Percentiles rank a stretch among this genome's conserved stretches.
Conservation (phyloP, 1,140 invertebrate genomes). For the Wiebesia pumilae region DNA sequence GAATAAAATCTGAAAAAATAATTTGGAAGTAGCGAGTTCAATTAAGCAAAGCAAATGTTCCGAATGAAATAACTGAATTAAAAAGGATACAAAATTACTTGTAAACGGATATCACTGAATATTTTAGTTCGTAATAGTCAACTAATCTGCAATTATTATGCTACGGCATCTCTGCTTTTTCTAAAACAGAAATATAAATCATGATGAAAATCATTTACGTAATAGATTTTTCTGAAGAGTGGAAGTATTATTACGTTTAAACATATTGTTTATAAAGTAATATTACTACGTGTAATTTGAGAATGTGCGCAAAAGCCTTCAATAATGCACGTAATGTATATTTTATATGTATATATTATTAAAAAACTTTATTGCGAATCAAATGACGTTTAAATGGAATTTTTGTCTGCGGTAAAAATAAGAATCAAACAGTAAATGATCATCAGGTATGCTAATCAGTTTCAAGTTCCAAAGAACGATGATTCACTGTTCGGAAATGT, state of each 20-base stretch:
- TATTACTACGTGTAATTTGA: background rate
- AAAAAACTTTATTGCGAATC: conserved; percentile 12
- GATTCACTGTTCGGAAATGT: conserved; percentile 49
- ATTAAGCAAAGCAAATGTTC: background rate
- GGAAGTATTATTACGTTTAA: no score
- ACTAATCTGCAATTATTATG: no score
- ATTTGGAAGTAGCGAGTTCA: background rate
- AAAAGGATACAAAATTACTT: no score
- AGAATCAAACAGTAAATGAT: conserved; percentile 42
- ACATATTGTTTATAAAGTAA: no score
- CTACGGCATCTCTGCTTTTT: no score
- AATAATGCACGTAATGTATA: background rate
- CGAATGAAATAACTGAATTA: background rate
- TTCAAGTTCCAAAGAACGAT: conserved; percentile 44
- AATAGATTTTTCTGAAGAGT: background rate
- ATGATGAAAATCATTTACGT: no score
- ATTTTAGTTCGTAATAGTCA: no score
- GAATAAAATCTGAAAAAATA: background rate
- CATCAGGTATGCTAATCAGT: conserved; percentile 52
- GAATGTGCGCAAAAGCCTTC: no score
- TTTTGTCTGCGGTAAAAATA: conserved; percentile 27
- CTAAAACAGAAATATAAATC: no score
- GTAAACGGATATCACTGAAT: no score
- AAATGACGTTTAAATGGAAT: conserved; percentile 20
- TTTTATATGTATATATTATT: background rate